Percentiles rank a stretch among this genome's conserved stretches.
These are phyloP conservation scores for Andricus curvator DNA, from an alignment of 2,888 invertebrate species.

Conservation along the genomic window DNA sequence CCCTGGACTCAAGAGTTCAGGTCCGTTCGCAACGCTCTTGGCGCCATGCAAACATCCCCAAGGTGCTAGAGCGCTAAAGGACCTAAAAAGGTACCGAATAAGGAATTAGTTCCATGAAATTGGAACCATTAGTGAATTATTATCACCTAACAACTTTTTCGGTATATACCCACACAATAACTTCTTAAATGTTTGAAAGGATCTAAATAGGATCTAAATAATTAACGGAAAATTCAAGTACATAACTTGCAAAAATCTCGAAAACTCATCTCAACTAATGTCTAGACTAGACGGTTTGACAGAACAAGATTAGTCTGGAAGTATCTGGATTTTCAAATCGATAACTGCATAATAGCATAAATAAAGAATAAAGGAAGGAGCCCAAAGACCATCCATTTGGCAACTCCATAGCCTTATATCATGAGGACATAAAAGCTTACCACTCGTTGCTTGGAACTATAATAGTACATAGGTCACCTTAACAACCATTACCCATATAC, in stretches of 20 bases:
- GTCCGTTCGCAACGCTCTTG: conserved; percentile 25
- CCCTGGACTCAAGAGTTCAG: conserved; percentile 8
- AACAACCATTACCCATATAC: conserved; percentile 28
- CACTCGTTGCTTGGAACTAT: conserved; percentile 19
- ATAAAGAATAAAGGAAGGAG: conserved; percentile 39
- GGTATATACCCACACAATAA: too few species aligned
- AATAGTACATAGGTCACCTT: conserved; percentile 28
- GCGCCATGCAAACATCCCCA: conserved; percentile 29
- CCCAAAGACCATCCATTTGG: conserved; percentile 41
- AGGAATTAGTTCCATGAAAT: conserved; percentile 16
- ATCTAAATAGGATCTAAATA: not conserved
- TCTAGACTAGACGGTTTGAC: conserved; percentile 17
- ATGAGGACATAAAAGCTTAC: conserved; percentile 37
- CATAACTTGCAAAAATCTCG: not conserved
- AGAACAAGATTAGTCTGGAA: conserved; percentile 31
- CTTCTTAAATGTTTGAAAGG: too few species aligned
- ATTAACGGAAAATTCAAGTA: not conserved
- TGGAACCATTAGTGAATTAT: conserved; percentile 14
- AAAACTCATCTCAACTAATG: not conserved
- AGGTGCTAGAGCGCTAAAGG: conserved; percentile 15
- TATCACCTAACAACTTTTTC: not conserved
- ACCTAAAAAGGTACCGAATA: conserved; percentile 11
- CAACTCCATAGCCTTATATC: conserved; percentile 27
- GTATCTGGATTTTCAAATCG: conserved; percentile 31
- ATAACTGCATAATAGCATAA: conserved; percentile 39